These are phyloP conservation scores for Cyclina sinensis DNA, from an alignment of 1,140 invertebrate species.

Conservation along the genomic window DNA sequence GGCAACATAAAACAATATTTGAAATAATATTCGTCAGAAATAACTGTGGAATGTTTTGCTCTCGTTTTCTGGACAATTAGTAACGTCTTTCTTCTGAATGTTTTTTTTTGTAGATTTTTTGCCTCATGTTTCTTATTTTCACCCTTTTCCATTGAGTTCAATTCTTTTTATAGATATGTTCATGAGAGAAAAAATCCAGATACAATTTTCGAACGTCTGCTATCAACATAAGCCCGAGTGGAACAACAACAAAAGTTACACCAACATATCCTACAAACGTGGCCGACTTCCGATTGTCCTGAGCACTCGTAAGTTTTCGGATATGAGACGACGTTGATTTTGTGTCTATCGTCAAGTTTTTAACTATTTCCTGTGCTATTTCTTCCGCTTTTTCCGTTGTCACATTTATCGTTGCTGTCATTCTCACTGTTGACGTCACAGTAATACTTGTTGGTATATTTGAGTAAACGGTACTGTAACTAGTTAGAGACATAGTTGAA, in stretches of 20 bases:
- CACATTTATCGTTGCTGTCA: neutral
- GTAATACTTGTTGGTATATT: neutral
- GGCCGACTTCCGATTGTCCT: neutral
- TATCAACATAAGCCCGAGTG: neutral
- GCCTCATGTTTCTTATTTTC: too few species aligned
- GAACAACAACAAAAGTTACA: neutral
- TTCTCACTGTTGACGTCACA: neutral
- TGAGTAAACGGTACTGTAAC: too few species aligned
- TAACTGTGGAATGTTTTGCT: too few species aligned
- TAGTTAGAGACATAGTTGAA: neutral
- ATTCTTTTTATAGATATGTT: neutral
- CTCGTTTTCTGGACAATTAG: too few species aligned
- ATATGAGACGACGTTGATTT: constrained; percentile 32
- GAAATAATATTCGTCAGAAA: too few species aligned
- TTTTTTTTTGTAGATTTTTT: too few species aligned
- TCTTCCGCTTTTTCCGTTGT: neutral
- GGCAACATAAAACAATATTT: too few species aligned
- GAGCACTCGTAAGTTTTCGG: constrained; percentile 3
- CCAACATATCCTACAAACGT: constrained; percentile 9
- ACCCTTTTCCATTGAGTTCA: too few species aligned
- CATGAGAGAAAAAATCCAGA: neutral
- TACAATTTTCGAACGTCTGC: neutral
- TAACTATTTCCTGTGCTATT: constrained; percentile 22
- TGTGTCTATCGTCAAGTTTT: constrained; percentile 31
- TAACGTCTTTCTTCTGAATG: too few species aligned